phyloP scores from a whole-genome alignment of 2,113 vertebrate genomes.

The Arizona elegans region DNA sequence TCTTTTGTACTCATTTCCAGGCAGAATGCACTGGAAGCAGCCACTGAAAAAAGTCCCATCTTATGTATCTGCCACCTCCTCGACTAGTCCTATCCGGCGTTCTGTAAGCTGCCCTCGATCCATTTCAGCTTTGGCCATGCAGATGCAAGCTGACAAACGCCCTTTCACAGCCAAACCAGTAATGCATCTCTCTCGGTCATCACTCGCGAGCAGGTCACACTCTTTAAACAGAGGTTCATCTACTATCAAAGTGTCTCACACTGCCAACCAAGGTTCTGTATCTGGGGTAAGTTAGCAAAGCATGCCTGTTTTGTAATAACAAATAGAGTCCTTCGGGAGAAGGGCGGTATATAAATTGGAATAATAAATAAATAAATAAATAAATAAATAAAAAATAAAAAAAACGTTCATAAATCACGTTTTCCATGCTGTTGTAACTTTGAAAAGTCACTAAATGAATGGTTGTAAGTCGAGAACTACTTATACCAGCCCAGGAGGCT shows the following conservation, averaged over 20 bases:
- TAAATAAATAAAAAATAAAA: too few relatives aligned
- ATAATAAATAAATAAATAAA: too few relatives aligned
- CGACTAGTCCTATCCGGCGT: slow-evolving; percentile 83
- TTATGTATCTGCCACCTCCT: slow-evolving; percentile 64
- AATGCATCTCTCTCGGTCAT: slow-evolving; percentile 67
- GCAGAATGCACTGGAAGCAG: slow-evolving; percentile 75
- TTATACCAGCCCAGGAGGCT: background rate
- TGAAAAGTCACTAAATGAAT: too few relatives aligned
- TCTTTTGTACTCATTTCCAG: slow-evolving; percentile 55
- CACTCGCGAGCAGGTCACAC: slow-evolving; percentile 76
- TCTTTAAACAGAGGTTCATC: slow-evolving; percentile 84
- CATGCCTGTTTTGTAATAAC: background rate
- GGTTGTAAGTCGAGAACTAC: too few relatives aligned
- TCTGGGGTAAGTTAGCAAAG: slow-evolving; percentile 76
- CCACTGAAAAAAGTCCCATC: slow-evolving; percentile 71
- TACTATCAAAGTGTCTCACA: slow-evolving; percentile 73
- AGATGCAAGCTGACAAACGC: slow-evolving; percentile 77
- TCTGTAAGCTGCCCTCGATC: slow-evolving; percentile 96
- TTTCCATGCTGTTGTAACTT: too few relatives aligned
- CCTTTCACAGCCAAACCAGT: slow-evolving; percentile 73
- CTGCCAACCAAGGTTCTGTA: slow-evolving; percentile 73
- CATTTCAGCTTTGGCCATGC: slow-evolving; percentile 79
- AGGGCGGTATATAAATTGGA: too few relatives aligned
- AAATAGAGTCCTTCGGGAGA: background rate
- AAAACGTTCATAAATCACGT: too few relatives aligned